These are phyloP conservation scores for Troides aeacus DNA, from an alignment of 2,888 invertebrate genomes.

Conservation along the genomic window DNA sequence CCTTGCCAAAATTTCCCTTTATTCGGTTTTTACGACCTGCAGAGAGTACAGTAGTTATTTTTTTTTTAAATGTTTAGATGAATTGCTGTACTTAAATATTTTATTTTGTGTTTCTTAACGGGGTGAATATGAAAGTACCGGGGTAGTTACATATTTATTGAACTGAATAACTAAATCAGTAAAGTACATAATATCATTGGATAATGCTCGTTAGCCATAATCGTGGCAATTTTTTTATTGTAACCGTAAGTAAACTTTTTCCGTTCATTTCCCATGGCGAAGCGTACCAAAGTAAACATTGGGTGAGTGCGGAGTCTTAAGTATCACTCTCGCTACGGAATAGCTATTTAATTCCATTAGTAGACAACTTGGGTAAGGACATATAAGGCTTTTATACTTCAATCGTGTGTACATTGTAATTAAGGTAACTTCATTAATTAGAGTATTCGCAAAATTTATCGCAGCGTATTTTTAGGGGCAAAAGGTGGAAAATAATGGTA, in stretches of 20 bases:
- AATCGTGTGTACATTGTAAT: conserved; percentile 12
- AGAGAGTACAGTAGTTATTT: no score
- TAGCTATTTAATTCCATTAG: conserved; percentile 41
- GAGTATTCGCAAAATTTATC: background rate
- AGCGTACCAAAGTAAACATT: background rate
- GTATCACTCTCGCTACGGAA: conserved; percentile 1
- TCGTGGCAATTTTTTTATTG: background rate
- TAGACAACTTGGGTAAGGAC: conserved; percentile 39
- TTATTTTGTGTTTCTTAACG: no score
- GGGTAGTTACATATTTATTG: no score
- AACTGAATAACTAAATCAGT: no score
- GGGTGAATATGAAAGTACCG: no score
- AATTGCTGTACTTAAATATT: no score
- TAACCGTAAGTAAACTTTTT: background rate
- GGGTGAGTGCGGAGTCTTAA: background rate
- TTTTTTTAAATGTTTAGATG: no score
- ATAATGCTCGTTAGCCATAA: background rate
- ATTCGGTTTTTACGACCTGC: no score
- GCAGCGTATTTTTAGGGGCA: background rate
- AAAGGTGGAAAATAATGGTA: background rate
- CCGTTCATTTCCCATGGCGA: background rate
- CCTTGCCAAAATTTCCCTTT: no score
- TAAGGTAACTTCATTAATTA: conserved; percentile 9
- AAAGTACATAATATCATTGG: no score
- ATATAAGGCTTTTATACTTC: background rate